Evolutionary conservation across 1,140 invertebrate species (phyloP).

Genomic region (Stegodyphus dumicola): DNA sequence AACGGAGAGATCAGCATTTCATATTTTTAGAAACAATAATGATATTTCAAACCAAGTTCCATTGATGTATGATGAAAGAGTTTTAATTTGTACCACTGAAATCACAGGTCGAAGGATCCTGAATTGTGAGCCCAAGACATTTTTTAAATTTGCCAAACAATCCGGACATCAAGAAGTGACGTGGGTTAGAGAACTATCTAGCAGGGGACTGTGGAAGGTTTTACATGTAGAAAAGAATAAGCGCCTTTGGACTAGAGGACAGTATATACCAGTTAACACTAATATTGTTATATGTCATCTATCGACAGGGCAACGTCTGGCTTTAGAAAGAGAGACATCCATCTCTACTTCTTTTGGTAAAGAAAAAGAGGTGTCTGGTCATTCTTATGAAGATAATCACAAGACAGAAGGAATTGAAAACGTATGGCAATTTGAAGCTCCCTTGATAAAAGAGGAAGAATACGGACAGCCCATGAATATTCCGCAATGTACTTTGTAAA

Average conservation of each 20-base stretch:
- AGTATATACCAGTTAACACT: constrained; percentile 3
- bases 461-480: constrained; percentile 14
- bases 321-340: not conserved
- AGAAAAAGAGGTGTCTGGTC: constrained; percentile 30
- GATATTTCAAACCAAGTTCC: constrained; percentile 11
- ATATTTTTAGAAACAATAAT: constrained; percentile 20
- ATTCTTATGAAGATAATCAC: not conserved
- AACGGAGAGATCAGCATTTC: constrained; percentile 11
- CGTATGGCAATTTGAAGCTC: constrained; percentile 27
- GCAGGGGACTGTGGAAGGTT: constrained; percentile 15
- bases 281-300: constrained; percentile 2
- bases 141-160: not conserved
- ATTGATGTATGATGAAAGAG: constrained; percentile 11
- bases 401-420: constrained; percentile 4
- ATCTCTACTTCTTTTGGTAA: constrained; percentile 19
- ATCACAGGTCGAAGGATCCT: constrained; percentile 5
- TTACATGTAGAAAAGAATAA: not conserved
- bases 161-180: constrained; percentile 19
- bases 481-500: not conserved
- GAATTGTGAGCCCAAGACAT: constrained; percentile 4
- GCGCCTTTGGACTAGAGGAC: not conserved
- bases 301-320: not conserved
- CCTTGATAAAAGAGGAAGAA: not conserved
- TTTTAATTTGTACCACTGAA: constrained; percentile 1
- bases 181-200: constrained; percentile 5